These are phyloP conservation scores for Eueides isabella DNA, from an alignment of 1,140 invertebrate genomes.

Conservation along the genomic window DNA sequence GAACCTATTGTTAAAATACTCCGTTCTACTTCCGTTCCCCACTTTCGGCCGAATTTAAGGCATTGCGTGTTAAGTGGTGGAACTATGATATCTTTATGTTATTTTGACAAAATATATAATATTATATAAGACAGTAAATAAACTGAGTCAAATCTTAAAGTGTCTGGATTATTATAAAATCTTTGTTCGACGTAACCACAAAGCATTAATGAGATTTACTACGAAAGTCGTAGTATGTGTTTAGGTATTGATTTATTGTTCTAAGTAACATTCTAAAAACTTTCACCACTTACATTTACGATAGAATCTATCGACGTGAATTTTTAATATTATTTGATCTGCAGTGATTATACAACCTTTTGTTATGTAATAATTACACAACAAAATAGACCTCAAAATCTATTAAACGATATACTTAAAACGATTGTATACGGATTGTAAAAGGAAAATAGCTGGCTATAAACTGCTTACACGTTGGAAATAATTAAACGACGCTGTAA, in stretches of 20 bases:
- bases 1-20: no score
- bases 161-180: background rate
- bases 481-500: slow-evolving; percentile 2
- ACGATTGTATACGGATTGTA: background rate
- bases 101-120: background rate
- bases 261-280: slow-evolving; percentile 25
- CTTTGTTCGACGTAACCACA: background rate
- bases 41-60: no score
- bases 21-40: no score
- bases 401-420: background rate
- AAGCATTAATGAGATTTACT: background rate
- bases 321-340: slow-evolving; percentile 17
- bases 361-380: slow-evolving; percentile 11
- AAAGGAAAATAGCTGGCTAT: background rate
- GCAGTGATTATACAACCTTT: slow-evolving; percentile 13
- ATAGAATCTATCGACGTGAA: slow-evolving; percentile 9
- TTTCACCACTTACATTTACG: slow-evolving; percentile 16
- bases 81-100: no score
- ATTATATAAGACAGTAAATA: background rate
- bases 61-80: no score
- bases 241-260: slow-evolving; percentile 27
- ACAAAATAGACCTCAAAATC: background rate
- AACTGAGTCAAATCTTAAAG: background rate
- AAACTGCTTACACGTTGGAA: background rate
- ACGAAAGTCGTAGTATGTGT: background rate